A percentile compares a stretch with the other conserved stretches of the same genome.
These are phyloP conservation scores for Chlamydotis undulata DNA, from an alignment of 2,113 vertebrate species.

Conservation along the genomic window DNA sequence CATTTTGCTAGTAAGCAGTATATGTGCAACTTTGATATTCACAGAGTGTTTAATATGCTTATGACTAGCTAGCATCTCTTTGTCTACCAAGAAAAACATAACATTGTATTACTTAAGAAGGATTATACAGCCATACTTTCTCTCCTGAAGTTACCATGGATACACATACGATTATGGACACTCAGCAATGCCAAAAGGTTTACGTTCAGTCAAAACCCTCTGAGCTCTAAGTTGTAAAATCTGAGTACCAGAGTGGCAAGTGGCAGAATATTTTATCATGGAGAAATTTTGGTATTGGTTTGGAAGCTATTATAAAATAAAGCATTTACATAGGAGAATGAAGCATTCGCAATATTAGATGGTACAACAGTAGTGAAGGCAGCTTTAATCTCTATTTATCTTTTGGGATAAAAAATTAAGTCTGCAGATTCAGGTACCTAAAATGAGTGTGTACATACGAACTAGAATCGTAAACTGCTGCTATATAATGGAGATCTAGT, in stretches of 20 bases:
- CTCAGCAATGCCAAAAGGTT: slow-evolving; percentile 21
- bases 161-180: slow-evolving; percentile 16
- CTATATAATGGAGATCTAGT: background rate
- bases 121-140: slow-evolving; percentile 8
- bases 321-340: background rate
- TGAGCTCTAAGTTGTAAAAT: background rate
- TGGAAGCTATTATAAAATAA: background rate
- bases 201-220: background rate
- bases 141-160: slow-evolving; percentile 45
- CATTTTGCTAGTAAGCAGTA: background rate
- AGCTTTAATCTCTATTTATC: background rate
- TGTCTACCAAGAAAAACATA: slow-evolving; percentile 12
- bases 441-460: background rate
- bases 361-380: background rate
- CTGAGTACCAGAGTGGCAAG: background rate
- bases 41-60: background rate
- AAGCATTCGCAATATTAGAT: background rate
- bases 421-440: background rate
- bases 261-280: background rate
- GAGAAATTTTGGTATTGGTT: background rate
- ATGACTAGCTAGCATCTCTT: background rate
- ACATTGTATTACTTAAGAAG: background rate
- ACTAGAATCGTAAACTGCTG: background rate
- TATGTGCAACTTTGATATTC: background rate
- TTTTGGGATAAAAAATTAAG: background rate